Conservation (phyloP, 2,113 vertebrate species). For the Chaenocephalus aceratus region DNA sequence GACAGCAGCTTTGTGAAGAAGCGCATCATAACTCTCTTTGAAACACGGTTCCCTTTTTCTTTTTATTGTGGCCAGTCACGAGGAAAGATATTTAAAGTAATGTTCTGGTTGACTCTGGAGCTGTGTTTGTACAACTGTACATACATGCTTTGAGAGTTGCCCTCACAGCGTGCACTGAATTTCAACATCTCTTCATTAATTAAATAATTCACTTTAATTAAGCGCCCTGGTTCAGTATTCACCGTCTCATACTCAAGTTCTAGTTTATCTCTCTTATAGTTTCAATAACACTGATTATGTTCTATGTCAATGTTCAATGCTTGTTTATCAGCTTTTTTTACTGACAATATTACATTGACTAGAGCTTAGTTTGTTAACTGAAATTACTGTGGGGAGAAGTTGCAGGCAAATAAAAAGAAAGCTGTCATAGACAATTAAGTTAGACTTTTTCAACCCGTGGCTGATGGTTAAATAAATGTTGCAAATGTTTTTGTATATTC, state of each 20-base stretch:
- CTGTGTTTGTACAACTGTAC: slow-evolving; percentile 55
- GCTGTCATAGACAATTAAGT: slow-evolving; percentile 12
- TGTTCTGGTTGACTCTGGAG: slow-evolving; percentile 50
- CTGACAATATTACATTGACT: not conserved
- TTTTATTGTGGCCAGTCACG: slow-evolving; percentile 32
- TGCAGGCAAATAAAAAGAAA: not conserved
- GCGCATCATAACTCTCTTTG: slow-evolving; percentile 47
- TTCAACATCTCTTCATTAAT: slow-evolving; percentile 29
- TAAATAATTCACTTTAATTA: slow-evolving; percentile 23
- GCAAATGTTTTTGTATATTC: not conserved
- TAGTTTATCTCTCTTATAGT: slow-evolving; percentile 1
- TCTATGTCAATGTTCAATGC: not conserved
- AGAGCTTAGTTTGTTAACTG: slow-evolving; percentile 1
- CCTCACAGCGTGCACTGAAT: slow-evolving; percentile 35
- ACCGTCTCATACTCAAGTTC: not conserved
- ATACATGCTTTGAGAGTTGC: slow-evolving; percentile 41
- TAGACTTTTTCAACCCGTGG: not conserved
- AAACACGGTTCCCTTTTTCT: slow-evolving; percentile 53
- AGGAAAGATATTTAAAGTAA: slow-evolving; percentile 51
- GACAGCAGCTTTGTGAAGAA: slow-evolving; percentile 64
- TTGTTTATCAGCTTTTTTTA: not conserved
- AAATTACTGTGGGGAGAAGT: not conserved
- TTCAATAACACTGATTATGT: not conserved
- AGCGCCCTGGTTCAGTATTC: slow-evolving; percentile 17
- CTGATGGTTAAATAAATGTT: not conserved